phyloP scores from a whole-genome alignment of 2,888 invertebrate species.

The Euzetes globulus region DNA sequence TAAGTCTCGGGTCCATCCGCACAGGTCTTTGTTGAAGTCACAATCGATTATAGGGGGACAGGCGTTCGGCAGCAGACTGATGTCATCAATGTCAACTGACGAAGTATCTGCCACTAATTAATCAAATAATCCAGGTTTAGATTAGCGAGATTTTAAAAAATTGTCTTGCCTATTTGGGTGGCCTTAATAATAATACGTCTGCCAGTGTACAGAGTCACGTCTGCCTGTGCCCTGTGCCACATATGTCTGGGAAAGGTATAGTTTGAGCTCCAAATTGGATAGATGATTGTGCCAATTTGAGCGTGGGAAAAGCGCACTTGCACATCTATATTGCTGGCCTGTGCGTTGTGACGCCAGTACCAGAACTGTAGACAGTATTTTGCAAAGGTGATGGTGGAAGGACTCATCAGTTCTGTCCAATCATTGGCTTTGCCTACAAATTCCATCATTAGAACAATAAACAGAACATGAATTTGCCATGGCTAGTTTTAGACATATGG shows the following conservation, averaged over 20 bases:
- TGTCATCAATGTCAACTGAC: constrained; percentile 11
- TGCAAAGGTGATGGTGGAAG: too few relatives aligned
- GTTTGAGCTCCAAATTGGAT: background rate
- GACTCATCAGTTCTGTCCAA: too few relatives aligned
- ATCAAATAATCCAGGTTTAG: background rate
- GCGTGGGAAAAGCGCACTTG: background rate
- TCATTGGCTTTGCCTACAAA: too few relatives aligned
- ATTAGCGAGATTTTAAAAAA: background rate
- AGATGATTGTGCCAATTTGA: background rate
- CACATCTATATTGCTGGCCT: background rate
- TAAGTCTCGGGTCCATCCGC: background rate
- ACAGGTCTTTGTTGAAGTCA: background rate
- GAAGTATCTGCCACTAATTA: background rate
- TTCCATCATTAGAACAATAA: too few relatives aligned
- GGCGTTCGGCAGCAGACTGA: background rate
- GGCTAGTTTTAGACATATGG: background rate
- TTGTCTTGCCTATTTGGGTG: too few relatives aligned
- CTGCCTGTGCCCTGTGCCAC: background rate
- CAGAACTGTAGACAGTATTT: constrained; percentile 17
- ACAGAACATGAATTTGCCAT: background rate
- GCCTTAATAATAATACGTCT: too few relatives aligned
- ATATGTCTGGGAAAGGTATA: background rate
- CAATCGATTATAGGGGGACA: background rate
- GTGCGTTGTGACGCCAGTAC: background rate
- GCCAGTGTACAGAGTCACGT: background rate